Base-by-base conservation (phyloP, 2,888 invertebrate genomes). In the Pristionchus maxplancki region DNA sequence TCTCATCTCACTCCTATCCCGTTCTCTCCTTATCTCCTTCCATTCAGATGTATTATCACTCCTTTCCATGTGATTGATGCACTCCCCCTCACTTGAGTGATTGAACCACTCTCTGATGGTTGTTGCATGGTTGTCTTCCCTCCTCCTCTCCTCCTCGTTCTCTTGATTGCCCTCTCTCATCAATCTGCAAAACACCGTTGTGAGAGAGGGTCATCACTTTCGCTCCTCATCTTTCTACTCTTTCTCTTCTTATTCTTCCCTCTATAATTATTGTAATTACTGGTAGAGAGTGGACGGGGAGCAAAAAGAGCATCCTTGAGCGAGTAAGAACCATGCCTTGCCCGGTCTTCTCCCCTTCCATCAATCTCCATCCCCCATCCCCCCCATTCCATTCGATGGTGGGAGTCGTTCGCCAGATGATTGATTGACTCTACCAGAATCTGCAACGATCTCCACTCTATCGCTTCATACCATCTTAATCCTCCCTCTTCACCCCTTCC, bases 221-320 rank as follows among this genome's bases (percentile, higher is more conserved):
- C 34, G 8, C 74, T 74, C 40, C 74, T 74, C 37, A 8, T 74
- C 74, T 58, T 67, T 67, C 34, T 15, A 17, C 67, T 67, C 67
- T 24, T 40, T 74, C 74, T n/a, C 40, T 5, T 74, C 37, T 44
- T 44, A 11, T 74, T n/a, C n/a, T n/a, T 24, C 8, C 74, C 74
- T 37, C 37, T 74, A 74, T 40, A 74, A 74, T 74, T 74, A 74
- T 74, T 74, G 37, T 74, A 74, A 74, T 74, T 74, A 74, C 74
- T 67, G 31, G 64, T 31, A 31, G 58, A 31, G 64, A 31, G 74
- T 74, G 74, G n/a, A 20, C 24, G 17, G 24, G 37, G 20, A 40
- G 40, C 31, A 40, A 31, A 74, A 74, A 40, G 74, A 31, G 31
- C 40, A 74, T 74, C 74, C 40, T 74, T 74, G 74, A 74, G 74